These are phyloP conservation scores for Nyctibius bracteatus DNA, from an alignment of 2,113 vertebrate genomes.

Conservation along the genomic window DNA sequence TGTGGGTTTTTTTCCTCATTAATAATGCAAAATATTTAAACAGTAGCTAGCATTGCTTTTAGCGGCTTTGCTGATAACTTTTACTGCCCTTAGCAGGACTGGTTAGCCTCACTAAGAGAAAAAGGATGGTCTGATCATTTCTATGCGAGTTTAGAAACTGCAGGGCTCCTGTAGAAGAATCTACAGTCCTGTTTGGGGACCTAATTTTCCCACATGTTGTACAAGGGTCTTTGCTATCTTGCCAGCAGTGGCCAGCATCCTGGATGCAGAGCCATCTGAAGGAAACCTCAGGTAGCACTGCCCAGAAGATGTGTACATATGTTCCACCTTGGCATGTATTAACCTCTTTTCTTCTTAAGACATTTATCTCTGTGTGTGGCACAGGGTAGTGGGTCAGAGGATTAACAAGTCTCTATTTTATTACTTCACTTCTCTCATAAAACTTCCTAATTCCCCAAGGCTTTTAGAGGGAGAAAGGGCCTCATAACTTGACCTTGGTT, in stretches of 20 bases:
- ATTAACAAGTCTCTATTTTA: background rate
- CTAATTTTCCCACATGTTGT: background rate
- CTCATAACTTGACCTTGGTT: background rate
- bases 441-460: background rate
- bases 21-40: background rate
- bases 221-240: background rate
- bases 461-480: background rate
- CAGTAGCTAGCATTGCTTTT: background rate
- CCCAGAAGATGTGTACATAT: background rate
- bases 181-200: background rate
- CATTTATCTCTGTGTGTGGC: background rate
- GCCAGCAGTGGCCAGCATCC: background rate
- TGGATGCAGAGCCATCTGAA: background rate
- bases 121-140: background rate
- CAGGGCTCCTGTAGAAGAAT: background rate
- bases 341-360: background rate
- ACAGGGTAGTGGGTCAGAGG: background rate
- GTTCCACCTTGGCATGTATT: background rate
- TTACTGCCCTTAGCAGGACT: background rate
- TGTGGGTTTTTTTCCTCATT: background rate
- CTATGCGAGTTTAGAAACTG: background rate
- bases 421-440: background rate
- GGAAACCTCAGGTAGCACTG: background rate
- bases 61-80: background rate
- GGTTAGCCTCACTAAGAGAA: background rate